Percentiles rank a stretch among this genome's conserved stretches.
phyloP scores from a whole-genome alignment of 2,113 vertebrate genomes.

The Phycodurus eques region DNA sequence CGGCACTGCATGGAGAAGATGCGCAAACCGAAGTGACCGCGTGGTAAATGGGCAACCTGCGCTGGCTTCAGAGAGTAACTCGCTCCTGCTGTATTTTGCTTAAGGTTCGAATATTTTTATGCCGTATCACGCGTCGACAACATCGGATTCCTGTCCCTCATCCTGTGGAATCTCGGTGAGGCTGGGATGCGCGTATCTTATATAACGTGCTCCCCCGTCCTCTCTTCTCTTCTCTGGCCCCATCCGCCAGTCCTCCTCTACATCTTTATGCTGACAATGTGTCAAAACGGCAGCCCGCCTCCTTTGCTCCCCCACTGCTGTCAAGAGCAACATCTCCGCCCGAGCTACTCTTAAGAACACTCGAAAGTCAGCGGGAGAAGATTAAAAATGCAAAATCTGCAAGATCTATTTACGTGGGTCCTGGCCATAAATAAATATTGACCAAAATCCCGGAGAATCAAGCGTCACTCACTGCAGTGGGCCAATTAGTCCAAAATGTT shows the following conservation, averaged over 20 bases:
- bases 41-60: no score
- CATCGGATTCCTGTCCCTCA: conserved; percentile 54
- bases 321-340: conserved; percentile 42
- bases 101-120: background rate
- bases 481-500: conserved; percentile 46
- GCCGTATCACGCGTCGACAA: conserved; percentile 21
- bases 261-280: conserved; percentile 62
- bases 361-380: conserved; percentile 27
- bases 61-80: no score
- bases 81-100: no score
- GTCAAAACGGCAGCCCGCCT: conserved; percentile 47
- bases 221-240: conserved; percentile 10
- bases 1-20: no score
- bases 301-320: conserved; percentile 17
- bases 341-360: conserved; percentile 37
- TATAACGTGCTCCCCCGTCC: conserved; percentile 37
- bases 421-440: conserved; percentile 47
- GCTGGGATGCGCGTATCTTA: conserved; percentile 41
- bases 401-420: conserved; percentile 21
- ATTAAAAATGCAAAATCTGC: conserved; percentile 50
- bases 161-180: conserved; percentile 45
- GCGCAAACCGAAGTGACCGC: no score
- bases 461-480: conserved; percentile 13
- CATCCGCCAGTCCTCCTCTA: conserved; percentile 19
- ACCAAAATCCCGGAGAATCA: conserved; percentile 16